phyloP scores from a whole-genome alignment of 2,797 vertebrate genomes.

The Halcyon leucocephala region DNA sequence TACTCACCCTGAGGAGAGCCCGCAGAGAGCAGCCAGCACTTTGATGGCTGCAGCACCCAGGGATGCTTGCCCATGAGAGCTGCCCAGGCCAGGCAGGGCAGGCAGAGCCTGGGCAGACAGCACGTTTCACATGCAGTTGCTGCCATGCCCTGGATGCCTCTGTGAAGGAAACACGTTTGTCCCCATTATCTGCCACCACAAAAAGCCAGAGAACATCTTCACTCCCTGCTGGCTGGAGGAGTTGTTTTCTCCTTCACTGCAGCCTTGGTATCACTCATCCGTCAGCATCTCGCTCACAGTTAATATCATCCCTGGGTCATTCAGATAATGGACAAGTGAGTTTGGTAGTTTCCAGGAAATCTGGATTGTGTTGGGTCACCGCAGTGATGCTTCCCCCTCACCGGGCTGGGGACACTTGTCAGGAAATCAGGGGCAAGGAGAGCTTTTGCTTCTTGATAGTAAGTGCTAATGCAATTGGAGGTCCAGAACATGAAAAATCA shows the following conservation, averaged over 20 bases:
- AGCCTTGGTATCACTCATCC: neutral
- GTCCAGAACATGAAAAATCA: neutral
- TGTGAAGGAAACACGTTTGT: neutral
- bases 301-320: neutral
- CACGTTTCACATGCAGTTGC: fast-evolving
- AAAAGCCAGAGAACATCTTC: neutral
- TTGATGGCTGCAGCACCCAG: fast-evolving
- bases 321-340: neutral
- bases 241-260: neutral
- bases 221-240: neutral
- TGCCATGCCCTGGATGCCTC: neutral
- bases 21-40: neutral
- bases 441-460: neutral
- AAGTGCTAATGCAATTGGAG: neutral
- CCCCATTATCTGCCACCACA: neutral
- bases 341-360: slow-evolving; percentile 41
- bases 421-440: neutral
- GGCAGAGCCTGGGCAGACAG: fast-evolving
- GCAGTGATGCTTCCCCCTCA: neutral
- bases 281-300: neutral
- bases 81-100: fast-evolving
- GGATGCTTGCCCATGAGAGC: fast-evolving
- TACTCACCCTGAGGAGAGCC: fast-evolving
- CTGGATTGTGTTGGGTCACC: neutral
- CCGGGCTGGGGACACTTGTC: neutral